Evolutionary conservation across 2,888 invertebrate genomes (phyloP).

Genomic region (Drosophila birchii): DNA sequence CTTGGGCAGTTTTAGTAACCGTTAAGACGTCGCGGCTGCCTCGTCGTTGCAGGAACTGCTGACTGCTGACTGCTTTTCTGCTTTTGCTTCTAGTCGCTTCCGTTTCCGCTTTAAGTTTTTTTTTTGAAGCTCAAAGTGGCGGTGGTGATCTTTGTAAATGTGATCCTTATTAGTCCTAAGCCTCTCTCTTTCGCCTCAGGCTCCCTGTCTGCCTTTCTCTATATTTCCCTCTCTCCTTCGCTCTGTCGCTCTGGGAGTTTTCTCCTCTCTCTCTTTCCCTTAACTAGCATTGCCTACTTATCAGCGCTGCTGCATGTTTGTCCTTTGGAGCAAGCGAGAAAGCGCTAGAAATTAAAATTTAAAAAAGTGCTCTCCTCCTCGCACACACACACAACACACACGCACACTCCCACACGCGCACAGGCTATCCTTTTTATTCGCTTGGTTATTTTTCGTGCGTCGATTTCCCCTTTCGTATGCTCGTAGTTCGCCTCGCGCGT

Average conservation of each 20-base stretch:
- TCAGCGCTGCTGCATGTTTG: slow-evolving; percentile 22
- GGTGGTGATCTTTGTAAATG: slow-evolving; percentile 6
- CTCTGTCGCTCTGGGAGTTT: background rate
- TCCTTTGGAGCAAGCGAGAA: slow-evolving; percentile 17
- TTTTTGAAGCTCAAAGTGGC: background rate
- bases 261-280: background rate
- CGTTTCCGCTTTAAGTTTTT: slow-evolving; percentile 1
- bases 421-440: slow-evolving; percentile 70
- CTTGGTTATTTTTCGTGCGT: slow-evolving; percentile 71
- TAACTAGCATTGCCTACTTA: slow-evolving; percentile 26
- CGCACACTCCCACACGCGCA: slow-evolving; percentile 35
- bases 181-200: slow-evolving; percentile 4
- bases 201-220: slow-evolving; percentile 32
- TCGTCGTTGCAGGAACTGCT: slow-evolving; percentile 61
- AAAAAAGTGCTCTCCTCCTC: slow-evolving; percentile 39
- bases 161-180: background rate
- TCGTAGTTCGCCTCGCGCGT: slow-evolving; percentile 53
- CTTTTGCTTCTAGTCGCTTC: background rate
- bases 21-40: slow-evolving; percentile 82
- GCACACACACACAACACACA: slow-evolving; percentile 17
- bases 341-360: slow-evolving; percentile 51
- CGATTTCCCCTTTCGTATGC: slow-evolving; percentile 71
- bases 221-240: slow-evolving; percentile 32
- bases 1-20: slow-evolving; percentile 81
- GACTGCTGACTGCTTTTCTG: background rate